Evolutionary conservation across 2,888 invertebrate genomes (phyloP).

Genomic region (Arenicola marina): DNA sequence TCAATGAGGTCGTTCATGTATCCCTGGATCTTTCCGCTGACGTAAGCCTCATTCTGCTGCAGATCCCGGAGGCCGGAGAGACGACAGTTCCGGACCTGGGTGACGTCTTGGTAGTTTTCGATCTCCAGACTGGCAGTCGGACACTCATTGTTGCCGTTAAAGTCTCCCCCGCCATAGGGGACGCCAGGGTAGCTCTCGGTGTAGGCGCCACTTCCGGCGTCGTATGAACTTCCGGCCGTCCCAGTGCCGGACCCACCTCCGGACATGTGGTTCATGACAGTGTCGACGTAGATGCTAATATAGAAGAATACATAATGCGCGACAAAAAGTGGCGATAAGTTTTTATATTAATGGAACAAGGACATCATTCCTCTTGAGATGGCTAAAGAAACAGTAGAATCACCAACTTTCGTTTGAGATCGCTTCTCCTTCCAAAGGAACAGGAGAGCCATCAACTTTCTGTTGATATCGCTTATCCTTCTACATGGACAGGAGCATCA

Average conservation of each 20-base stretch:
- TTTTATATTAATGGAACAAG: too few relatives aligned
- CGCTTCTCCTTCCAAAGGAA: too few relatives aligned
- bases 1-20: constrained; percentile 72
- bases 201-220: constrained; percentile 41
- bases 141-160: constrained; percentile 60
- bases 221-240: constrained; percentile 68
- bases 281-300: constrained; percentile 78
- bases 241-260: constrained; percentile 61
- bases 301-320: too few relatives aligned
- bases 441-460: too few relatives aligned
- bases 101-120: constrained; percentile 27
- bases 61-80: constrained; percentile 76
- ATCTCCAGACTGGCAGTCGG: constrained; percentile 62
- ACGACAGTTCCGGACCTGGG: constrained; percentile 70
- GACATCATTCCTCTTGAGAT: too few relatives aligned
- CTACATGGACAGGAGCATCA: too few relatives aligned
- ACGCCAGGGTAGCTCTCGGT: constrained; percentile 53
- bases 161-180: constrained; percentile 67
- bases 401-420: too few relatives aligned
- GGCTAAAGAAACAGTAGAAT: too few relatives aligned
- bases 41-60: constrained; percentile 71
- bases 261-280: constrained; percentile 85
- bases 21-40: constrained; percentile 70
- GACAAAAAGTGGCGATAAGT: too few relatives aligned
- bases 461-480: too few relatives aligned